Percentiles rank a stretch among this genome's conserved stretches.
Evolutionary conservation across 2,113 vertebrate genomes (phyloP).

Genomic region (Cavia porcellus): DNA sequence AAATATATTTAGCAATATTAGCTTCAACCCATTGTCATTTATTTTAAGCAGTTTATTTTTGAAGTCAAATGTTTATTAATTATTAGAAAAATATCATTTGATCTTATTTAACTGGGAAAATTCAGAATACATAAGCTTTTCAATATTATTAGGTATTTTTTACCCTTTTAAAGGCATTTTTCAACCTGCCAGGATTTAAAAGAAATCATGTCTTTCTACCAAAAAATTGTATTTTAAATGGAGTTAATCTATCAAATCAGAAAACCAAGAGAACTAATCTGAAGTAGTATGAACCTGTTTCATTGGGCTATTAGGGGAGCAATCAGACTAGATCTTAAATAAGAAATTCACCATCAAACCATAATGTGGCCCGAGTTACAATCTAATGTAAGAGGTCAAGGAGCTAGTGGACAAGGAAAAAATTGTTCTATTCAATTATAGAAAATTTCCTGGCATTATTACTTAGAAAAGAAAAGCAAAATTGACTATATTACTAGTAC

Average conservation of each 20-base stretch:
- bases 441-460: constrained; percentile 39
- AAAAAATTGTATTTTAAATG: constrained; percentile 14
- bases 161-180: background rate
- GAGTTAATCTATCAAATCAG: background rate
- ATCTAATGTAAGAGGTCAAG: background rate
- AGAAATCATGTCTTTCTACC: background rate
- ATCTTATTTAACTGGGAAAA: constrained; percentile 27
- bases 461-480: constrained; percentile 63
- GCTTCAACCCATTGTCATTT: background rate
- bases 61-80: constrained; percentile 37
- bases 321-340: background rate
- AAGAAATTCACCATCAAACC: constrained; percentile 38
- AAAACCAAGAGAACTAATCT: background rate
- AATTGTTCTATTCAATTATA: constrained; percentile 49
- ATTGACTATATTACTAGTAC: constrained; percentile 25
- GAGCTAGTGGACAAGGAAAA: background rate
- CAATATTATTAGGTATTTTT: background rate
- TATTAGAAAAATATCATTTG: constrained; percentile 55
- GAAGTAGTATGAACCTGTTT: background rate
- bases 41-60: constrained; percentile 64
- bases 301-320: background rate
- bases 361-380: background rate
- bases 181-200: background rate
- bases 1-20: constrained; percentile 3
- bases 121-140: constrained; percentile 20